A percentile compares a stretch with the other conserved stretches of the same genome.
These are phyloP conservation scores for Etia nguti DNA, from an alignment of 2,113 vertebrate genomes.

Conservation along the genomic window DNA sequence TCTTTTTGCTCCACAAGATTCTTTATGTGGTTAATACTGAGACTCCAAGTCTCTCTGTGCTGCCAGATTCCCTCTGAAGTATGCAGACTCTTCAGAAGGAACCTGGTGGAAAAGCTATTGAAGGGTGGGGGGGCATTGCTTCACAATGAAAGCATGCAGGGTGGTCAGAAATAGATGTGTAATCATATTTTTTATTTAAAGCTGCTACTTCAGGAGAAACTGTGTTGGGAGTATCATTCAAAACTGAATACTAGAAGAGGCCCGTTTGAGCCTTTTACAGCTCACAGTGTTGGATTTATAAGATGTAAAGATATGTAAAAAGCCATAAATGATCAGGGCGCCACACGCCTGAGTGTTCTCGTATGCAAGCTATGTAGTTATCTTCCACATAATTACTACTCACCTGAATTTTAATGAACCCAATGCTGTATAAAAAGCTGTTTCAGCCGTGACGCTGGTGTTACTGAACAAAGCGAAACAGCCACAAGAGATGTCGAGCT, in stretches of 20 bases:
- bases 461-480: not conserved
- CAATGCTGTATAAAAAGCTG: not conserved
- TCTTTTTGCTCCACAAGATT: not conserved
- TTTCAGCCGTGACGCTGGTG: not conserved
- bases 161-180: not conserved
- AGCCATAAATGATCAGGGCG: not conserved
- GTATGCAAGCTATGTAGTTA: conserved; percentile 9
- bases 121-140: not conserved
- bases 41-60: not conserved
- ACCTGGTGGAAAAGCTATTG: not conserved
- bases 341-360: not conserved
- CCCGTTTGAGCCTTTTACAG: not conserved
- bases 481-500: not conserved
- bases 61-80: not conserved
- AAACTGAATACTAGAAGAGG: not conserved
- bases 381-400: conserved; percentile 30
- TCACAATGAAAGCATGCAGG: not conserved
- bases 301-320: conserved; percentile 44
- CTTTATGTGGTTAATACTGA: not conserved
- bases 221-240: not conserved
- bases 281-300: not conserved
- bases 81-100: not conserved
- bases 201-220: not conserved
- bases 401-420: conserved; percentile 22
- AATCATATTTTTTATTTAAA: conserved; percentile 21